Evolutionary conservation across 2,888 invertebrate species (phyloP).

Genomic region (Cephus runcator): DNA sequence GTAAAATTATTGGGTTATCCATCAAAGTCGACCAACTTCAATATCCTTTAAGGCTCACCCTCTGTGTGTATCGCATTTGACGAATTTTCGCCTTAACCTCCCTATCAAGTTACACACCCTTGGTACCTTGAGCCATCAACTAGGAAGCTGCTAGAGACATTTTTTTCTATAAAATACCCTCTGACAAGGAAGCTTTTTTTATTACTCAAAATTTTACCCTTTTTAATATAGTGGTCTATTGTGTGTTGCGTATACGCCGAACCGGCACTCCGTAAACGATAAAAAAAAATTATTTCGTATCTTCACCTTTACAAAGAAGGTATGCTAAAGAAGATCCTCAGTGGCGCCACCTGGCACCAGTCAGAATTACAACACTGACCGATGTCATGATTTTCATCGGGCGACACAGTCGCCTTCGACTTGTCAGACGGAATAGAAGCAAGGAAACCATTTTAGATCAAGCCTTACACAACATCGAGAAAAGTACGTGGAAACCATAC

Average conservation of each 20-base stretch:
- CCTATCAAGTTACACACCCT: neutral
- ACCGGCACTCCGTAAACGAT: too few relatives aligned
- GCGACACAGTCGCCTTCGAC: neutral
- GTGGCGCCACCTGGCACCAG: neutral
- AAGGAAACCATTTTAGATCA: neutral
- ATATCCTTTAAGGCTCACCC: constrained; percentile 12
- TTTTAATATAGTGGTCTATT: neutral
- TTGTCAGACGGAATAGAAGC: neutral
- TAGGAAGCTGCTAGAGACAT: neutral
- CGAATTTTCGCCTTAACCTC: constrained; percentile 20
- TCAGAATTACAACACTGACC: neutral
- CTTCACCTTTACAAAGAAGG: neutral
- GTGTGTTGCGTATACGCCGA: too few relatives aligned
- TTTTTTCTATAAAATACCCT: neutral
- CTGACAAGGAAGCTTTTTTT: neutral
- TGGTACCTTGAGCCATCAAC: neutral
- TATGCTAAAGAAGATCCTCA: neutral
- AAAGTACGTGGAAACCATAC: neutral
- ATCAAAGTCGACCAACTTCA: constrained; percentile 19
- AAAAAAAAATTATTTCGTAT: too few relatives aligned
- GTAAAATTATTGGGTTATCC: constrained; percentile 30
- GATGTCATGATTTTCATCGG: neutral
- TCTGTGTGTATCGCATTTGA: constrained; percentile 5
- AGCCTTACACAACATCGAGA: neutral
- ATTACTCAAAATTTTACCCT: neutral